Evolutionary conservation across 2,888 invertebrate species (phyloP), one percentile per base, ranked within the genome.

Genomic region (Palloptera scutellata): DNA sequence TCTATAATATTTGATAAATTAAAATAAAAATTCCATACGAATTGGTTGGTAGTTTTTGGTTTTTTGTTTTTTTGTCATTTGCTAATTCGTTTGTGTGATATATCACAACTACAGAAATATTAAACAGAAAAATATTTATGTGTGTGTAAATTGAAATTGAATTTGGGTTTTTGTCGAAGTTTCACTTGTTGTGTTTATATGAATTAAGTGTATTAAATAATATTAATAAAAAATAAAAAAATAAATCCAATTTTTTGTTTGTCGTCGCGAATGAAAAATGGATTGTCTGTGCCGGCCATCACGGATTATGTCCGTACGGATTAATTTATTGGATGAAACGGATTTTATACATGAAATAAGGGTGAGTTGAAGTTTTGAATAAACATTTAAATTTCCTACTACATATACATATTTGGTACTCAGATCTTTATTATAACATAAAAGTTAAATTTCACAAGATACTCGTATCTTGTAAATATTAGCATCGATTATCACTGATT

Each of bases 331-430:
- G 78, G 96, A 96, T 84, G 95, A 95, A 82, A 91, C 95, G 79
- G 95, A 96, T 83, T 89, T 96, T 72, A 88, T 95, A 74, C 94
- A 95, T 82, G 96, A 96, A 86, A 90, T 95, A 80, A 91, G 93
- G 91, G 95, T 94, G 86, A 88, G 88, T 69, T 17, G 8, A 17
- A 19, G 2, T 64, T 20, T 48, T 48, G 4, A 48, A 48, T n/a
- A 48, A 48, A 48, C 13, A 48, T 48, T 48, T 4, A 48, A 45
- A n/a, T n/a, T n/a, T n/a, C n/a, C n/a, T n/a, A n/a, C n/a, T n/a
- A n/a, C n/a, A n/a, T n/a, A n/a, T n/a, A n/a, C n/a, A n/a, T n/a
- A n/a, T n/a, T n/a, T n/a, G n/a, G n/a, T n/a, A n/a, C n/a, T n/a
- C n/a, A n/a, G n/a, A n/a, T n/a, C n/a, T n/a, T n/a, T n/a, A n/a